phyloP scores from a whole-genome alignment of 2,797 vertebrate genomes.

The Numenius phaeopus region DNA sequence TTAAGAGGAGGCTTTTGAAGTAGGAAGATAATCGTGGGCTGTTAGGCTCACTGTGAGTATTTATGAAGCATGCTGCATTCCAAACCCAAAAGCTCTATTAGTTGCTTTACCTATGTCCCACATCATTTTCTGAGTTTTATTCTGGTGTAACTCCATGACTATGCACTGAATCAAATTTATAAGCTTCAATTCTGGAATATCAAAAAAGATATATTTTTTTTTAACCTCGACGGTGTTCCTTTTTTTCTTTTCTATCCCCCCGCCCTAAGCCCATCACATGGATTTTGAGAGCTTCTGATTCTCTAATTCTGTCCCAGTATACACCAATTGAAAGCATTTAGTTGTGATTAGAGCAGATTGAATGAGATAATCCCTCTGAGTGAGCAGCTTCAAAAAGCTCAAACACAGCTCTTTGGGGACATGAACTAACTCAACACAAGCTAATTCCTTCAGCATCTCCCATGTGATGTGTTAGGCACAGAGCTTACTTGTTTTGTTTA shows the following conservation, averaged over 20 bases:
- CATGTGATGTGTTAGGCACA: constrained; percentile 33
- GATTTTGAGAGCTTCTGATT: constrained; percentile 75
- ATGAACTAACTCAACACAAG: constrained; percentile 77
- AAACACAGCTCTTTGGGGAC: constrained; percentile 80
- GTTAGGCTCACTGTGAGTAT: neutral
- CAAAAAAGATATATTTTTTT: neutral
- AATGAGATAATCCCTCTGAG: constrained; percentile 89
- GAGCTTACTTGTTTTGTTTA: constrained; percentile 46
- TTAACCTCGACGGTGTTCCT: neutral
- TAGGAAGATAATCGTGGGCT: neutral
- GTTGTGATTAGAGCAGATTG: constrained; percentile 92
- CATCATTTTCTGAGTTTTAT: neutral
- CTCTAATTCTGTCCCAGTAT: constrained; percentile 78
- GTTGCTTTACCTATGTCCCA: neutral
- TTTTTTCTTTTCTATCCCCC: neutral
- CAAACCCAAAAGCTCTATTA: neutral
- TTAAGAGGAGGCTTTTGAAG: neutral
- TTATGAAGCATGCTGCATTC: neutral
- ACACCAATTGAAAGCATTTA: constrained; percentile 89
- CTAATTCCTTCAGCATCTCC: constrained; percentile 81
- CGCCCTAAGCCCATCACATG: constrained; percentile 46
- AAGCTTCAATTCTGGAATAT: neutral
- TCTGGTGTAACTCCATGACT: neutral
- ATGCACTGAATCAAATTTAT: neutral
- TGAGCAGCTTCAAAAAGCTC: constrained; percentile 89